Evolutionary conservation across 2,113 vertebrate species (phyloP).

Genomic region (Crotalus helleri): DNA sequence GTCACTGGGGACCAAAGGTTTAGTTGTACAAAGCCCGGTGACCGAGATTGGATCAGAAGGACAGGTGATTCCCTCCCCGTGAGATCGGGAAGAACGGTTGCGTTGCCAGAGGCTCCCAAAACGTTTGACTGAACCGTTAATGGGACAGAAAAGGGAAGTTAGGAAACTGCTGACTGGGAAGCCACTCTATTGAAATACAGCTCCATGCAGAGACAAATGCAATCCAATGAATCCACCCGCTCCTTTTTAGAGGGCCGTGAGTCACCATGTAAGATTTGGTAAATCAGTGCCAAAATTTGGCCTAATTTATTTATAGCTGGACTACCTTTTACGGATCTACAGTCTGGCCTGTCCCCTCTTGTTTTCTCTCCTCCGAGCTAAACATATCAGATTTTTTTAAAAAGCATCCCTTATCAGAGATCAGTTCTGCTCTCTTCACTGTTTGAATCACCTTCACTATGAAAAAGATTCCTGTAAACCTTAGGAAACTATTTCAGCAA

Average conservation of each 20-base stretch:
- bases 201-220: not conserved
- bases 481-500: conserved; percentile 41
- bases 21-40: too few species aligned
- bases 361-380: not conserved
- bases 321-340: not conserved
- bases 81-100: not conserved
- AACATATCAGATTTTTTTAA: not conserved
- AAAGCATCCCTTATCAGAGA: not conserved
- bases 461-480: not conserved
- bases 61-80: not conserved
- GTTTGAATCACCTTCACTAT: not conserved
- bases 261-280: not conserved
- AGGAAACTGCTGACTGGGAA: not conserved
- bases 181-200: not conserved
- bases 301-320: not conserved
- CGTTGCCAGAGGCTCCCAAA: not conserved
- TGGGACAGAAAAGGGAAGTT: not conserved
- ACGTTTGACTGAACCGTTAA: not conserved
- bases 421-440: not conserved
- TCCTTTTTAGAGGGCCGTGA: not conserved
- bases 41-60: not conserved
- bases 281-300: not conserved
- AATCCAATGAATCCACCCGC: not conserved
- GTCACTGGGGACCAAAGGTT: too few species aligned
- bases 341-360: not conserved